These are phyloP conservation scores for Diadegma fenestrale DNA, from an alignment of 2,888 invertebrate genomes.

Conservation along the genomic window DNA sequence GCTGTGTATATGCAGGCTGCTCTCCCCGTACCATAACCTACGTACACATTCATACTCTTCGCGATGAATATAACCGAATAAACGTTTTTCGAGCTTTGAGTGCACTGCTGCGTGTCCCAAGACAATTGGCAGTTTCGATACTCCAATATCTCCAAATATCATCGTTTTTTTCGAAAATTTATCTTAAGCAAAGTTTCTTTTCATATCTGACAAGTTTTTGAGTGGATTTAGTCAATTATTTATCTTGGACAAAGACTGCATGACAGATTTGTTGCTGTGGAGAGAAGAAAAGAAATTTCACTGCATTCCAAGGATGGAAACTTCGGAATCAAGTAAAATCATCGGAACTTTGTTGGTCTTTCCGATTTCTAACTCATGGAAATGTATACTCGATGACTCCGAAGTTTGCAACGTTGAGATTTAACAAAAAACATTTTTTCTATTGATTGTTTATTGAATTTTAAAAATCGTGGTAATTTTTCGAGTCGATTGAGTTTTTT, in stretches of 20 bases:
- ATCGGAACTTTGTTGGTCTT: neutral
- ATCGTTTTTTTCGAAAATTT: neutral
- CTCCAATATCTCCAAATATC: neutral
- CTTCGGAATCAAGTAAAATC: too few species aligned
- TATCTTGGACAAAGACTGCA: too few species aligned
- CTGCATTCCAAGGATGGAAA: too few species aligned
- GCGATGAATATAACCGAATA: conserved; percentile 38
- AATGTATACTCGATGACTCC: too few species aligned
- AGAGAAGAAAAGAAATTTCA: too few species aligned
- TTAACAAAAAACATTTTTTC: too few species aligned
- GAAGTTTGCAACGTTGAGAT: too few species aligned
- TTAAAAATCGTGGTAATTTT: too few species aligned
- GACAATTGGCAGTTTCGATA: neutral
- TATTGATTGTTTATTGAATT: too few species aligned
- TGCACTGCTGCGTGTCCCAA: neutral
- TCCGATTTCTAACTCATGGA: neutral
- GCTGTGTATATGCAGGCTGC: conserved; percentile 30
- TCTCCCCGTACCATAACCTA: conserved; percentile 4
- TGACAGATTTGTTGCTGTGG: too few species aligned
- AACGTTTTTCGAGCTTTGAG: conserved; percentile 37
- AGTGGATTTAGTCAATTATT: too few species aligned
- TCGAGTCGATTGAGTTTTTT: too few species aligned
- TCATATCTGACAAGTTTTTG: neutral
- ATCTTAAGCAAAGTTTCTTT: neutral
- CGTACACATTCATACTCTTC: neutral